Evolutionary conservation across 2,888 invertebrate genomes (phyloP), one percentile per base, ranked within the genome.

Genomic region (Netelia inedita): DNA sequence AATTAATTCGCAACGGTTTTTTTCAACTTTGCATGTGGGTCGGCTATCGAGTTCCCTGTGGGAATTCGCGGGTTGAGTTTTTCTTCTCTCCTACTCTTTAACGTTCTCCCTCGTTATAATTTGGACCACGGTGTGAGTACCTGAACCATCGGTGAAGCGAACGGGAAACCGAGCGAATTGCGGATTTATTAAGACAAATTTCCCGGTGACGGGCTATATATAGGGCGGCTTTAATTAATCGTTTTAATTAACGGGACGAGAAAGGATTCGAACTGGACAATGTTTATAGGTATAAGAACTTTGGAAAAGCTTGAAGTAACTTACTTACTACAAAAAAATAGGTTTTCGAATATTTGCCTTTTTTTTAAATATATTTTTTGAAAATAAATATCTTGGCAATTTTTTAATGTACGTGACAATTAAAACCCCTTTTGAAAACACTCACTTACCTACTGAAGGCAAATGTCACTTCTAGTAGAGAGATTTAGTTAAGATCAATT

Each of bases 1-100:
- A 50, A 82, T 82, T 82, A 66, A 72, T 73, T 78, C 61, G 57
- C 43, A 35, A 66, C 21, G 19, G 23, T 76, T 73, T 65, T 61
- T 81, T 61, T 14, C 53, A n/a, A 35, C 41, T 72, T 73, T 73
- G 61, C 68, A 23, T 46, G 19, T 41, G 71, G 35, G 19, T 41
- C 57, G 35, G 50, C 41, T 75, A 71, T 46, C 57, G 46, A 19
- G 28, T 50, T 61, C 28, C 53, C 35, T 10, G 28, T n/a, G 43
- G 28, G 10, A 14, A 46, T 46, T n/a, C 23, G n/a, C 6, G 50
- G 2, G 43, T 65, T 19, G 10, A 55, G 35, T 72, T 28, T 65
- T 57, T 65, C 76, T 57, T 46, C n/a, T 35, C 14, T 41, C 41
- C 5, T 16, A 16, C n/a, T 9, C 16, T 16, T 55, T 55, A 14